A percentile compares a stretch with the other conserved stretches of the same genome.
phyloP scores from a whole-genome alignment of 2,888 invertebrate genomes.

The Sylvicola cinctus region DNA sequence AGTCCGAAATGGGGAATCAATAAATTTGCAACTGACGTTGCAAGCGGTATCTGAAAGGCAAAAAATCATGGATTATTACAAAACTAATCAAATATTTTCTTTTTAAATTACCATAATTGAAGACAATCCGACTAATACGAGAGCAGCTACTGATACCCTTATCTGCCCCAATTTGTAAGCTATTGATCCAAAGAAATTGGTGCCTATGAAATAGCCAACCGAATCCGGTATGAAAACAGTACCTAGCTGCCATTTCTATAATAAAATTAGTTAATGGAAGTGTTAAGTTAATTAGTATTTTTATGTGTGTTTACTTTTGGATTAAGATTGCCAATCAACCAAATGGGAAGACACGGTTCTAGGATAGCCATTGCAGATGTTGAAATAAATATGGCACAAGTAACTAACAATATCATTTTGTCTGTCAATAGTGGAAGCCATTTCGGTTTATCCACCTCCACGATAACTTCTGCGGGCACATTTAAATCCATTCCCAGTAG shows the following conservation, averaged over 20 bases:
- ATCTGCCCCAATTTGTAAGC: constrained; percentile 44
- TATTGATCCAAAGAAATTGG: constrained; percentile 51
- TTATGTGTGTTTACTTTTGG: constrained; percentile 4
- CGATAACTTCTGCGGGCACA: constrained; percentile 8
- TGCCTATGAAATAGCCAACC: constrained; percentile 61
- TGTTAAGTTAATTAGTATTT: background rate
- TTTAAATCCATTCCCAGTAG: constrained; percentile 17
- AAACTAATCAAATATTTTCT: background rate
- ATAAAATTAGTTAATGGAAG: background rate
- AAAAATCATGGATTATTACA: constrained; percentile 3
- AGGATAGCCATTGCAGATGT: constrained; percentile 66
- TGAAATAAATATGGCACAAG: constrained; percentile 52
- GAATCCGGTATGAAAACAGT: constrained; percentile 74
- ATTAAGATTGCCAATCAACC: constrained; percentile 32
- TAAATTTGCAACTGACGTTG: constrained; percentile 37
- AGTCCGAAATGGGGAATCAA: constrained; percentile 57
- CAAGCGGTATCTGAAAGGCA: constrained; percentile 36
- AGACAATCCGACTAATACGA: constrained; percentile 41
- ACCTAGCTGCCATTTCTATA: constrained; percentile 50
- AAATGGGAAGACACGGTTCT: constrained; percentile 66
- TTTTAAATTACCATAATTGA: constrained; percentile 32
- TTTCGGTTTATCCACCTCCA: constrained; percentile 17
- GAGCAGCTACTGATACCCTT: constrained; percentile 36
- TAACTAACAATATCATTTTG: constrained; percentile 37
- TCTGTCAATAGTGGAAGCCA: constrained; percentile 38